Evolutionary conservation across 1,140 invertebrate species (phyloP).

Genomic region (Solenopsis fugax): DNA sequence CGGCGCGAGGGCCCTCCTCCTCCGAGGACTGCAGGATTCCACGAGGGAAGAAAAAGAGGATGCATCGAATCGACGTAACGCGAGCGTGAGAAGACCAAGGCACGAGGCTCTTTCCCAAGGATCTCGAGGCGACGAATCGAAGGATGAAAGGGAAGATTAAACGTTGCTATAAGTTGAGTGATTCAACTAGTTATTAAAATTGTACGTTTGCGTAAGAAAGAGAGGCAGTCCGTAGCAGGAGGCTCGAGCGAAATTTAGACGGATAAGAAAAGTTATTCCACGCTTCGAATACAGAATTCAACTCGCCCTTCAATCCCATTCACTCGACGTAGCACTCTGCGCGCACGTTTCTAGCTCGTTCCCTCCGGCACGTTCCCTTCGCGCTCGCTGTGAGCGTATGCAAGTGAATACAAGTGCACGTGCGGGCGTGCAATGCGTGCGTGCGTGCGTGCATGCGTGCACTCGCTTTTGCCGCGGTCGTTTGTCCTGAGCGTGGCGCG

Average conservation of each 20-base stretch:
- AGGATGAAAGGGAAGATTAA: neutral
- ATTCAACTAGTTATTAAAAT: neutral
- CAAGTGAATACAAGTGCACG: slow-evolving; percentile 37
- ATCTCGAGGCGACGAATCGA: neutral
- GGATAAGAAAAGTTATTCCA: neutral
- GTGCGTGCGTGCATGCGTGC: slow-evolving; percentile 15
- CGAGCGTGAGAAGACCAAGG: slow-evolving; percentile 26
- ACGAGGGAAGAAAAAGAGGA: neutral
- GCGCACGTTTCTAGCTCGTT: slow-evolving; percentile 6
- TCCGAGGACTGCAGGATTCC: neutral
- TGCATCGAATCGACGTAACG: neutral
- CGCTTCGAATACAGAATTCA: neutral
- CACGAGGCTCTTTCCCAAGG: neutral
- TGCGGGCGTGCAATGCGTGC: slow-evolving; percentile 32
- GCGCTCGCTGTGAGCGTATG: neutral
- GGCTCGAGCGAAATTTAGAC: neutral
- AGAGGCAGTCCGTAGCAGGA: neutral
- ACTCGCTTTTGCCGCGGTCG: neutral
- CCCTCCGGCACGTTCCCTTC: slow-evolving; percentile 33
- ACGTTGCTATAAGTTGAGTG: neutral
- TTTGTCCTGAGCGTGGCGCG: neutral
- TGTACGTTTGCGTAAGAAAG: neutral
- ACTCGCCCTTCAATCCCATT: slow-evolving; percentile 40
- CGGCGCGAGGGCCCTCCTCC: neutral
- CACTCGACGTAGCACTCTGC: neutral